Evolutionary conservation across 2,797 vertebrate species (phyloP), one percentile per base, ranked within the genome.

Genomic region (Melopsittacus undulatus): DNA sequence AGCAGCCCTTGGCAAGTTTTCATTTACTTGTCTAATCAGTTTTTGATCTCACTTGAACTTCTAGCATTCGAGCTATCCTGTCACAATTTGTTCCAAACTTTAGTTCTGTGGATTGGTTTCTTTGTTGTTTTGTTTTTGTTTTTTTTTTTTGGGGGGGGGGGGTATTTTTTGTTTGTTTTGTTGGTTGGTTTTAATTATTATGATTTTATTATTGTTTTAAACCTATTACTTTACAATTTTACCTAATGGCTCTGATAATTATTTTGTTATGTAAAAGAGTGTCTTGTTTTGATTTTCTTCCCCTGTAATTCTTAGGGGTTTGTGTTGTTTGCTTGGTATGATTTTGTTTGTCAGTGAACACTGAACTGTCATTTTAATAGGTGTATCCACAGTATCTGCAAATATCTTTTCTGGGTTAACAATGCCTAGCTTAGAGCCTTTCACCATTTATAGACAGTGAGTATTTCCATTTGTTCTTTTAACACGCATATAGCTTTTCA

Each of bases 261-360:
- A 51, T 82, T 79, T 79, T 43, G 2, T 10, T 63, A 21, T 24
- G 6, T 40, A 59, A 29, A 80, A 73, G 7, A 43, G 1, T 61
- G 5, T 19, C 6, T 56, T 46, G 3, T 48, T 86, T 34, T 62
- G 3, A 3, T 78, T 87, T 79, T 56, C n/a, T 64, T 85, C 29
- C 45, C 22, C 23, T 11, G 8, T 38, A 68, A 40, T 32, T 51
- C 24, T 72, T 48, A 32, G 2, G 6, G 1, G 0, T 34, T 67
- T 46, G 4, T 23, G 24, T 30, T 67, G 3, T 1, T 80, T 77
- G 15, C 4, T 82, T 46, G 12, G 1, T 68, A 49, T 48, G 5
- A 6, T 19, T 21, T 75, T 38, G 42, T 59, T 77, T 74, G 8
- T 45, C 59, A 57, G 22, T 61, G 52, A 92, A 40, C 4, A 30